phyloP scores from a whole-genome alignment of 2,888 invertebrate genomes.

The Agapetus fuscipes region DNA sequence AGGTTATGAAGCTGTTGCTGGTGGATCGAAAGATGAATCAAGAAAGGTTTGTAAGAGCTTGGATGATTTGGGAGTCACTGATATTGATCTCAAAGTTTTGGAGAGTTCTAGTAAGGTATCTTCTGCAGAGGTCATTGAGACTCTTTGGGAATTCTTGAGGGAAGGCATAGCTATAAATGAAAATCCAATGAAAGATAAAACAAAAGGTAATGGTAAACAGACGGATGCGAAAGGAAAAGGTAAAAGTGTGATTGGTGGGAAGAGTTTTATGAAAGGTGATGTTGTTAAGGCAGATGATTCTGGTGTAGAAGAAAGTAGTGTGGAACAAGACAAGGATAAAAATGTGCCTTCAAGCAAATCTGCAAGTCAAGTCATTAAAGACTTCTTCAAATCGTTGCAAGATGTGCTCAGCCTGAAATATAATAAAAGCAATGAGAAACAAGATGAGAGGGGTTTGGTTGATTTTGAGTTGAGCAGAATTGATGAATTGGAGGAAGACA shows the following conservation, averaged over 20 bases:
- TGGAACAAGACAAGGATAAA: constrained; percentile 2
- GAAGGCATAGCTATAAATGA: too few species aligned
- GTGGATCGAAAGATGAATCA: too few species aligned
- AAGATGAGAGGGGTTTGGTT: constrained; percentile 34
- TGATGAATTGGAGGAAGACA: neutral
- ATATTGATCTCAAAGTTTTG: too few species aligned
- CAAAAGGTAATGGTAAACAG: too few species aligned
- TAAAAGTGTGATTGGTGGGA: too few species aligned
- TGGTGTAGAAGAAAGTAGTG: constrained; percentile 1
- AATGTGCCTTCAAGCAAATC: constrained; percentile 1
- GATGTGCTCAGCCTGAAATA: constrained; percentile 33
- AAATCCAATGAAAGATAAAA: too few species aligned
- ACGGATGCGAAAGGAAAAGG: too few species aligned
- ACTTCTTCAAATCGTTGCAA: constrained; percentile 39
- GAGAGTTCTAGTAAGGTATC: too few species aligned
- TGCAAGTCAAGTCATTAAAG: constrained; percentile 30
- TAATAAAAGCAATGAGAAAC: constrained; percentile 26
- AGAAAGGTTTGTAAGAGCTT: too few species aligned
- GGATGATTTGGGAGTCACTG: too few species aligned
- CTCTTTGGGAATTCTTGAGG: constrained; percentile 19
- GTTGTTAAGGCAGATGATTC: neutral
- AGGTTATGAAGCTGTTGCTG: too few species aligned
- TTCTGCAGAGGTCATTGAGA: constrained; percentile 19
- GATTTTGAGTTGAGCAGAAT: constrained; percentile 28
- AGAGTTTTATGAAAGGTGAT: neutral